Conservation (phyloP, 2,888 invertebrate genomes). For the Choristoneura rosaceana region DNA sequence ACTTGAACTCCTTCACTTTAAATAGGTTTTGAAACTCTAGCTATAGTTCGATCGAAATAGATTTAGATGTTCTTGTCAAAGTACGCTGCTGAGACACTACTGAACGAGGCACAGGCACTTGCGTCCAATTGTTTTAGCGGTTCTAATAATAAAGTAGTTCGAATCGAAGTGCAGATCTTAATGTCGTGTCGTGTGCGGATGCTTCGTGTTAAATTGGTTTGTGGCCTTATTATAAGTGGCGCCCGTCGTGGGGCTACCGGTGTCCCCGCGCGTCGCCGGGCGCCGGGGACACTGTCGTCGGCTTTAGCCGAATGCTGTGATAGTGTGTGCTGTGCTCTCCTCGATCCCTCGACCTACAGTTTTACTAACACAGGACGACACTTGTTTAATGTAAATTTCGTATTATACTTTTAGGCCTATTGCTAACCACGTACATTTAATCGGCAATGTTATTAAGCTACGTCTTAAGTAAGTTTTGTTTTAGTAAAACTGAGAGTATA, state of each 20-base stretch:
- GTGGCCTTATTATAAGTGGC: constrained; percentile 82
- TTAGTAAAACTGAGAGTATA: constrained; percentile 62
- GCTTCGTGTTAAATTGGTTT: constrained; percentile 80
- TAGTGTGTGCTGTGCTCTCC: constrained; percentile 81
- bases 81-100: constrained; percentile 44
- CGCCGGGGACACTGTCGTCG: constrained; percentile 59
- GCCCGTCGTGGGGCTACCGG: constrained; percentile 69
- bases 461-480: constrained; percentile 58
- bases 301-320: constrained; percentile 78
- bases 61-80: constrained; percentile 41
- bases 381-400: constrained; percentile 51
- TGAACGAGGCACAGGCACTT: constrained; percentile 65
- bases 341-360: constrained; percentile 62
- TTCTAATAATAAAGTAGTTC: constrained; percentile 53
- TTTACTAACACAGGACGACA: constrained; percentile 57
- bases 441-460: constrained; percentile 54
- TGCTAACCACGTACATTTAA: constrained; percentile 64
- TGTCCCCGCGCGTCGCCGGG: constrained; percentile 54
- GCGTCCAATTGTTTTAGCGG: constrained; percentile 69
- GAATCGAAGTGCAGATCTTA: constrained; percentile 68
- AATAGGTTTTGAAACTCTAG: constrained; percentile 63
- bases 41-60: constrained; percentile 55
- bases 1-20: constrained; percentile 64
- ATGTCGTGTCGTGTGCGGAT: constrained; percentile 65
- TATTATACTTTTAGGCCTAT: constrained; percentile 66